A percentile compares a stretch with the other conserved stretches of the same genome.
Conservation (phyloP, 2,113 vertebrate genomes). For the Cathartes aura region DNA sequence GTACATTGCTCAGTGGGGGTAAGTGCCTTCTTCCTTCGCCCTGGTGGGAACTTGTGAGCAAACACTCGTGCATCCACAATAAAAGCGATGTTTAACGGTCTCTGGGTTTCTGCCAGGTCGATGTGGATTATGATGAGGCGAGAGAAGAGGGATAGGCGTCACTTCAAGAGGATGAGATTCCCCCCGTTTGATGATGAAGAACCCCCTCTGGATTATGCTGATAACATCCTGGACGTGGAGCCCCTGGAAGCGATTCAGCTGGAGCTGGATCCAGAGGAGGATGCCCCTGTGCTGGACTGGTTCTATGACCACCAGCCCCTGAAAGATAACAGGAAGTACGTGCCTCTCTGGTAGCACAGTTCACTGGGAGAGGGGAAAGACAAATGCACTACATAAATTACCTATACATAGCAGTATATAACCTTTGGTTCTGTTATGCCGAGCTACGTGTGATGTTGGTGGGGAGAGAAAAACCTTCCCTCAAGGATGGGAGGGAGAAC, state of each 20-base stretch:
- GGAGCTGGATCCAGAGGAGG: conserved; percentile 94
- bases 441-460: neutral
- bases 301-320: conserved; percentile 97
- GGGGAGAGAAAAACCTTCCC: neutral
- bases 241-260: conserved; percentile 97
- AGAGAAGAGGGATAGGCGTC: conserved; percentile 94
- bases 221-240: conserved; percentile 98
- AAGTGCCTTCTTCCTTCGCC: conserved; percentile 8
- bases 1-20: conserved; percentile 99
- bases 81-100: fast-evolving
- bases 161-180: conserved; percentile 99
- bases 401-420: fast-evolving
- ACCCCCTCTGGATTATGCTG: conserved; percentile 95
- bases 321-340: conserved; percentile 91
- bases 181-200: conserved; percentile 98
- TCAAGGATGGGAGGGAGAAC: neutral
- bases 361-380: neutral
- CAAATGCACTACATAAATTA: fast-evolving
- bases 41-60: neutral
- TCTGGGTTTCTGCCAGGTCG: conserved; percentile 73
- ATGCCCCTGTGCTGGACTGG: conserved; percentile 91
- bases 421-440: neutral
- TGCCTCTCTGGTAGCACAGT: neutral
- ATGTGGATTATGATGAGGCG: conserved; percentile 99
- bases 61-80: fast-evolving